These are phyloP conservation scores for Chrysolina oricalcia DNA, from an alignment of 2,888 invertebrate species.

Conservation along the genomic window DNA sequence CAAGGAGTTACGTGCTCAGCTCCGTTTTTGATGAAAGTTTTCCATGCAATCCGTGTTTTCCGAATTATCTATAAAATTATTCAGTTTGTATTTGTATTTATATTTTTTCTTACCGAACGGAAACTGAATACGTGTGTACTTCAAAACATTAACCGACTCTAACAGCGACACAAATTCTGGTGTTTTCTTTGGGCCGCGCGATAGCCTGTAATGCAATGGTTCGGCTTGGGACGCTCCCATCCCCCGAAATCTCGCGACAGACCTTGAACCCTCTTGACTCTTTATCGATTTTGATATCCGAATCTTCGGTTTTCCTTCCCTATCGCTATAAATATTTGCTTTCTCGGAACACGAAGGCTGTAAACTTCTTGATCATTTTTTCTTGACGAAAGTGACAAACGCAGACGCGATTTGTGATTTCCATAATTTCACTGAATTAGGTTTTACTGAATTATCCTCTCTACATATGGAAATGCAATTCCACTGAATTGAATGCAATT, in stretches of 20 bases:
- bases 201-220: not conserved
- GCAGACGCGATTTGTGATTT: not conserved
- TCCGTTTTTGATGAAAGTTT: too few species aligned
- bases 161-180: not conserved
- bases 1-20: too few species aligned
- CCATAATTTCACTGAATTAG: too few species aligned
- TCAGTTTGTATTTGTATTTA: too few species aligned
- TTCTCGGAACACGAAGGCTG: slow-evolving; percentile 6
- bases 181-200: slow-evolving; percentile 1
- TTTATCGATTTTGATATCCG: slow-evolving; percentile 51
- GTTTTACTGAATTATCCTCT: too few species aligned
- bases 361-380: slow-evolving; percentile 7
- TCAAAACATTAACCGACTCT: not conserved
- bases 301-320: slow-evolving; percentile 39
- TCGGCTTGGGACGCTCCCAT: not conserved
- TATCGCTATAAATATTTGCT: slow-evolving; percentile 39
- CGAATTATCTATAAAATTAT: too few species aligned
- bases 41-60: too few species aligned
- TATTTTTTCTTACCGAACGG: too few species aligned
- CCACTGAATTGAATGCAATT: too few species aligned
- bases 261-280: slow-evolving; percentile 58
- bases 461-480: too few species aligned
- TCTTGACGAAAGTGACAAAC: slow-evolving; percentile 12
- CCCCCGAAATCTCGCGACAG: slow-evolving; percentile 34
- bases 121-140: not conserved